Evolutionary conservation across 2,113 vertebrate genomes (phyloP).

Genomic region (Amazona guildingii): DNA sequence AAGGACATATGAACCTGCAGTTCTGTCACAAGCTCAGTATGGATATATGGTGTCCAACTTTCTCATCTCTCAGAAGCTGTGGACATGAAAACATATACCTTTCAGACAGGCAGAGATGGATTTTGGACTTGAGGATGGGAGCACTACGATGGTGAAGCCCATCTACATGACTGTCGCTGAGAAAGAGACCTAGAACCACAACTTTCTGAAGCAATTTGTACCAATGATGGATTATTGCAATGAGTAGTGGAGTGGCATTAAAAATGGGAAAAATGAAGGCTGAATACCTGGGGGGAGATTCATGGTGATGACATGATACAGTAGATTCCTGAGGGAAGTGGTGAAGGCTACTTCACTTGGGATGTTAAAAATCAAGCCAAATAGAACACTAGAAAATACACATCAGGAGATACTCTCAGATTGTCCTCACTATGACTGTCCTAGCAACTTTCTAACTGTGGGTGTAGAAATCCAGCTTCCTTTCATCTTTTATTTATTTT

Average conservation of each 20-base stretch:
- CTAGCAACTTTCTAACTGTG: background rate
- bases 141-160: fast-evolving
- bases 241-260: background rate
- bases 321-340: background rate
- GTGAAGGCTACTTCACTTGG: background rate
- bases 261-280: background rate
- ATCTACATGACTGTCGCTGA: background rate
- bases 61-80: background rate
- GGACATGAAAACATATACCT: background rate
- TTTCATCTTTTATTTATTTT: background rate
- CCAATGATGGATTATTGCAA: background rate
- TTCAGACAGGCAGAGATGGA: background rate
- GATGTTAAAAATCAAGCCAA: background rate
- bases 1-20: background rate
- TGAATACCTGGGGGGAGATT: background rate
- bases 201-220: background rate
- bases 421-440: background rate
- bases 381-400: background rate
- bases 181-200: background rate
- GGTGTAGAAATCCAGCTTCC: background rate
- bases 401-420: background rate
- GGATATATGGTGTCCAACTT: background rate
- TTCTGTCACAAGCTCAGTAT: background rate
- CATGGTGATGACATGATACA: background rate
- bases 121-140: background rate